Evolutionary conservation across 2,797 vertebrate genomes (phyloP), one percentile per base, ranked within the genome.

Genomic region (Arnoldichthys spilopterus): DNA sequence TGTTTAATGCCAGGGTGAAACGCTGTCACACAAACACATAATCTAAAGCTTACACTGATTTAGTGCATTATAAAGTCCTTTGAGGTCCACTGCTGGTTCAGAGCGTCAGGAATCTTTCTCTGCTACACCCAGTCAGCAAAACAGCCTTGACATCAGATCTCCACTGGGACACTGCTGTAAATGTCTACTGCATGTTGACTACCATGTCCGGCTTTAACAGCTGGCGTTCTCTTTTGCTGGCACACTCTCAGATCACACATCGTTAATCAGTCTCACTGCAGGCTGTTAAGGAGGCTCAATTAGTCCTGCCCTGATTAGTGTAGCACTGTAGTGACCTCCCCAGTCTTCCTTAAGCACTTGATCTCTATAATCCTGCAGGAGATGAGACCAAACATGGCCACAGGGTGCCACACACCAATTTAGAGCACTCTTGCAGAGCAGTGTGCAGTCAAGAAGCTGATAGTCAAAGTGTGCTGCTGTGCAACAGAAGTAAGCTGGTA

Each of bases 321-420:
- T 28, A 66, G 22, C 37, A 45, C 34, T 64, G 61, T 5, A 4
- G 20, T 69, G 69, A 72, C 77, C 69, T 78, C 51, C 20, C 28
- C 49, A 72, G 53, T n/a, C 47, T 72, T 56, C 24, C 69, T 70
- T 54, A 66, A 72, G 59, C 45, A 56, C 59, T 78, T 22, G 37
- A 43, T 72, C 47, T 72, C 45, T 72, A 26, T 71, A 62, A 64
- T 72, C 12, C 66, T 43, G 34, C 58, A 28, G 59, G 47, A 63
- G 47, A 78, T 64, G 59, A 63, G 76, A 62, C 51, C 24, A 69
- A 76, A 47, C 66, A 54, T 37, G 56, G 58, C 45, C 59, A 15
- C 24, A 24, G 76, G 76, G 68, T 71, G 47, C 49, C 53, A 62
- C 59, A 66, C 47, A 64, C 30, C 18, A 3, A 34, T 34, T 66